Evolutionary conservation across 2,888 invertebrate genomes (phyloP).

Genomic region (Xanthorhoe designata): DNA sequence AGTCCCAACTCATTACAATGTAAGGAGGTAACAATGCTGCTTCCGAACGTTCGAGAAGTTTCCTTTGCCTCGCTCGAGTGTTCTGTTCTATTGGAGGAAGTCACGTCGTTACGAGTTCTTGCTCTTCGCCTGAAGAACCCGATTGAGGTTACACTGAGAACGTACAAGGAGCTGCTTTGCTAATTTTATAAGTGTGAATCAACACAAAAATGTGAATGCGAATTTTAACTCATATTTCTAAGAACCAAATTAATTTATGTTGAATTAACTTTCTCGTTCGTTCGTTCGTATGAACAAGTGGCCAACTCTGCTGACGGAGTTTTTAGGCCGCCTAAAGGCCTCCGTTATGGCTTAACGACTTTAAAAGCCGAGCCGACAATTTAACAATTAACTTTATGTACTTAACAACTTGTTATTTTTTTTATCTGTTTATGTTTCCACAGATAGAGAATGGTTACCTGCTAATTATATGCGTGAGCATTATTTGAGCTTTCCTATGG

Average conservation of each 20-base stretch:
- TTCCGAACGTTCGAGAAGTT: constrained; percentile 32
- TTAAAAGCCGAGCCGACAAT: too few species aligned
- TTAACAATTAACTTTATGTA: too few species aligned
- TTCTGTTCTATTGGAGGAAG: constrained; percentile 37
- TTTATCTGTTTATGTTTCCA: too few species aligned
- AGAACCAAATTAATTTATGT: neutral
- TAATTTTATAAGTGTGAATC: constrained; percentile 11
- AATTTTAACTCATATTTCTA: neutral
- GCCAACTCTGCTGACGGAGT: too few species aligned
- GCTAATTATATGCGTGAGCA: too few species aligned
- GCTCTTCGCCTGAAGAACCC: constrained; percentile 22
- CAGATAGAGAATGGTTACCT: too few species aligned
- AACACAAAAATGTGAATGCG: neutral
- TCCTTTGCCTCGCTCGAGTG: constrained; percentile 34
- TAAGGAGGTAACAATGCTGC: constrained; percentile 33
- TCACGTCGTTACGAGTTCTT: constrained; percentile 41
- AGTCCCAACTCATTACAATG: constrained; percentile 34
- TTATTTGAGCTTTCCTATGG: too few species aligned
- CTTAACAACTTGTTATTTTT: too few species aligned
- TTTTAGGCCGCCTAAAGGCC: too few species aligned
- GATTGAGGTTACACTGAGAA: constrained; percentile 15
- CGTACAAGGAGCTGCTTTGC: constrained; percentile 6
- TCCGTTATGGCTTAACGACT: too few species aligned
- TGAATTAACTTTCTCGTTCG: too few species aligned
- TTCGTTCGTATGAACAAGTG: too few species aligned